Conservation (phyloP, 2,797 vertebrate species). For the Botia kubotai region DNA sequence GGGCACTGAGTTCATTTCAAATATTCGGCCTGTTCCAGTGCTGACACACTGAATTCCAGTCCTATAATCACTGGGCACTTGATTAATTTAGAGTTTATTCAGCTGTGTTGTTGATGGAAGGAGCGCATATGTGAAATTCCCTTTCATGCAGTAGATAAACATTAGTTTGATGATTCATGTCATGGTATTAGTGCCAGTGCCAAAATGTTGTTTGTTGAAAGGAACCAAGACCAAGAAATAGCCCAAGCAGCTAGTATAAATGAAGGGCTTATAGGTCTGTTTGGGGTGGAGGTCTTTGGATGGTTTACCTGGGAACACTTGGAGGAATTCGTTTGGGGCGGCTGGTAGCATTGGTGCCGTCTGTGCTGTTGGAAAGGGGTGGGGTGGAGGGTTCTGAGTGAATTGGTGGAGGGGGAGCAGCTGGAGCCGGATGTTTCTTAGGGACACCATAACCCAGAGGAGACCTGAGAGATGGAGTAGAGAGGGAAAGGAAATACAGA, state of each 20-base stretch:
- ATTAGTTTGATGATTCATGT: conserved; percentile 18
- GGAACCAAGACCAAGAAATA: not conserved
- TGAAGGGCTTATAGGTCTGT: not conserved
- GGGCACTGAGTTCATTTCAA: conserved; percentile 18
- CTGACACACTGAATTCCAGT: conserved; percentile 22
- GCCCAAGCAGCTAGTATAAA: not conserved
- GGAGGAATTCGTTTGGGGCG: conserved; percentile 80
- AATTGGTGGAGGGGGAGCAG: conserved; percentile 76
- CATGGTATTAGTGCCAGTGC: not conserved
- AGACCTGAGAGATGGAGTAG: conserved; percentile 66
- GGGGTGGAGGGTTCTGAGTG: conserved; percentile 71
- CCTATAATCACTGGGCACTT: conserved; percentile 15
- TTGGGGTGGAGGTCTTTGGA: not conserved
- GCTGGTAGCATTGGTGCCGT: conserved; percentile 71
- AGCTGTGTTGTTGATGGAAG: conserved; percentile 55
- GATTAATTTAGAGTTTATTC: conserved; percentile 45
- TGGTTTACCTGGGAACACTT: conserved; percentile 86
- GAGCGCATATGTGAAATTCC: conserved; percentile 20
- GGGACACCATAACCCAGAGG: conserved; percentile 76
- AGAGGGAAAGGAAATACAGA: not conserved
- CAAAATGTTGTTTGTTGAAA: not conserved
- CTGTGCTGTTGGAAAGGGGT: conserved; percentile 68
- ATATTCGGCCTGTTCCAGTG: conserved; percentile 15
- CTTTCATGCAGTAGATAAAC: conserved; percentile 30
- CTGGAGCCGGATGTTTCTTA: conserved; percentile 75